Percentiles rank a stretch among this genome's conserved stretches.
phyloP scores from a whole-genome alignment of 1,140 invertebrate species.

The Drosophila kikkawai region DNA sequence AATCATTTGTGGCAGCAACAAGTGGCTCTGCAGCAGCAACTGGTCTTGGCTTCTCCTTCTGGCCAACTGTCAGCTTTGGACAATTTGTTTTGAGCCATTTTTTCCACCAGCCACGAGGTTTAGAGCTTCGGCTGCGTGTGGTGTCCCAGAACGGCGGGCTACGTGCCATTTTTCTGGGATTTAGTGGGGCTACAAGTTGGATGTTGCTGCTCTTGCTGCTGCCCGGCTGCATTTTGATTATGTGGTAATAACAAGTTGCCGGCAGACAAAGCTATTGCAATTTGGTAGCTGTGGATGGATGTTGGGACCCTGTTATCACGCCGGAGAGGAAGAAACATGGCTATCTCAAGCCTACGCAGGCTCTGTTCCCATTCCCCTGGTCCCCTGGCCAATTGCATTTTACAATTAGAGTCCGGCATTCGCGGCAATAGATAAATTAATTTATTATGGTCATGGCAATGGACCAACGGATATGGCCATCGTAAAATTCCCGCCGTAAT shows the following conservation, averaged over 20 bases:
- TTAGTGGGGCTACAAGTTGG: slow-evolving; percentile 9
- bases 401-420: slow-evolving; percentile 71
- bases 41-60: slow-evolving; percentile 25
- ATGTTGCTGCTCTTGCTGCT: slow-evolving; percentile 33
- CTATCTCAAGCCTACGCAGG: slow-evolving; percentile 58
- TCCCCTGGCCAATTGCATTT: slow-evolving; percentile 64
- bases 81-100: slow-evolving; percentile 83
- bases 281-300: slow-evolving; percentile 50
- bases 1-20: slow-evolving; percentile 64
- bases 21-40: slow-evolving; percentile 38
- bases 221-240: slow-evolving; percentile 74
- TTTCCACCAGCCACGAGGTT: slow-evolving; percentile 24
- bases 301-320: slow-evolving; percentile 68
- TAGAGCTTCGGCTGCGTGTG: slow-evolving; percentile 39
- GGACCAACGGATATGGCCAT: slow-evolving; percentile 74
- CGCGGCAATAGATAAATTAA: slow-evolving; percentile 75
- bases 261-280: slow-evolving; percentile 70
- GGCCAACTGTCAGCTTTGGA: slow-evolving; percentile 78
- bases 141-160: slow-evolving; percentile 57
- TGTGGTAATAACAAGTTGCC: slow-evolving; percentile 81
- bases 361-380: slow-evolving; percentile 1
- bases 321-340: slow-evolving; percentile 9
- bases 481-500: slow-evolving; percentile 62
- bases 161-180: slow-evolving; percentile 60
- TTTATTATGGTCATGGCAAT: slow-evolving; percentile 75